A percentile compares a stretch with the other conserved stretches of the same genome.
Evolutionary conservation across 2,888 invertebrate species (phyloP).

Genomic region (Hartigia nigra): DNA sequence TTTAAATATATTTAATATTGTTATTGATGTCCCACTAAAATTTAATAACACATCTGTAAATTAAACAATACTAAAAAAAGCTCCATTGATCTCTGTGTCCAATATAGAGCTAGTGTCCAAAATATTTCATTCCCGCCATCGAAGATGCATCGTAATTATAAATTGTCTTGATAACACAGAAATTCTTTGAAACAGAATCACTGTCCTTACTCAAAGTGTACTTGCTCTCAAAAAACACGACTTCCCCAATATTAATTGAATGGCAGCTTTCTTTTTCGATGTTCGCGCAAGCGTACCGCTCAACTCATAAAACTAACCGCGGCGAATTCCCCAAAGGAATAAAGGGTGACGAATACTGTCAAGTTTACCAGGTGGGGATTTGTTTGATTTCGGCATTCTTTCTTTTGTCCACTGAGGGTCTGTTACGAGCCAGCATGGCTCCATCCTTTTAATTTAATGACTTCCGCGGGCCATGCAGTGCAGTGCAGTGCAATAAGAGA

Average conservation of each 20-base stretch:
- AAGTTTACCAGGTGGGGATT: background rate
- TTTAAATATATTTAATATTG: background rate
- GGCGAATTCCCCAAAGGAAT: background rate
- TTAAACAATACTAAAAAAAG: background rate
- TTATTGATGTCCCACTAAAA: background rate
- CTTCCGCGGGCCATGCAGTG: background rate
- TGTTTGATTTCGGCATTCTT: background rate
- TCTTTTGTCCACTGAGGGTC: background rate
- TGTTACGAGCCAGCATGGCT: background rate
- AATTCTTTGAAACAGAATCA: background rate
- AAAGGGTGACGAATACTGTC: conserved; percentile 2
- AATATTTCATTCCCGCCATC: background rate
- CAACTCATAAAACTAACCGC: background rate
- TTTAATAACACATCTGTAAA: background rate
- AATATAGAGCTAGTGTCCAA: background rate
- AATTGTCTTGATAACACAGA: background rate
- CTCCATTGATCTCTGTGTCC: background rate
- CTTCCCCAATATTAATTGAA: background rate
- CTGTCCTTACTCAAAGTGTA: too few species aligned
- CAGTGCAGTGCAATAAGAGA: background rate
- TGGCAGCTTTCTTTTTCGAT: background rate
- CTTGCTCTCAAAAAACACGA: background rate
- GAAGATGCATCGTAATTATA: background rate
- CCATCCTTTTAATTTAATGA: background rate
- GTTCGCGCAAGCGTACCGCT: background rate